These are phyloP conservation scores for Luscinia luscinia DNA, from an alignment of 2,797 vertebrate species.

Conservation along the genomic window DNA sequence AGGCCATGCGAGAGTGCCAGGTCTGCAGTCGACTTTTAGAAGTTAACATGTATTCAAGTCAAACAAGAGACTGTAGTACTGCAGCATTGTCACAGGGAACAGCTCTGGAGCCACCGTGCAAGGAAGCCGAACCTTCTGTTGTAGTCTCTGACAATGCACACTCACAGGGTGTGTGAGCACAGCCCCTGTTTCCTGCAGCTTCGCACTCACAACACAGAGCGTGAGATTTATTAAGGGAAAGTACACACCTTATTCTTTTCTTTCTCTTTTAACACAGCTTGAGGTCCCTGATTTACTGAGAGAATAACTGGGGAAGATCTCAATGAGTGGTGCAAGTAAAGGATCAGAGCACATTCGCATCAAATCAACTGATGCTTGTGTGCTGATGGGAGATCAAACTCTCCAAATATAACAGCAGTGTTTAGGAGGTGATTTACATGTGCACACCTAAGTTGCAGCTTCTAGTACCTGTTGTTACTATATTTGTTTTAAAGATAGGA, in stretches of 20 bases:
- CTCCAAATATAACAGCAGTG: not conserved
- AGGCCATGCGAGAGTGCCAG: not conserved
- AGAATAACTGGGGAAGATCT: not conserved
- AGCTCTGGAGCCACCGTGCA: not conserved
- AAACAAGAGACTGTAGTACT: not conserved
- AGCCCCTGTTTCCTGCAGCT: not conserved
- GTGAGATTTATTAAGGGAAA: not conserved
- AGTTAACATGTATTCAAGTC: not conserved
- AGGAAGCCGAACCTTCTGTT: not conserved
- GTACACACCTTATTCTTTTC: not conserved
- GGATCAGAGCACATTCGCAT: not conserved
- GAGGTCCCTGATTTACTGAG: not conserved
- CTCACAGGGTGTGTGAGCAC: not conserved
- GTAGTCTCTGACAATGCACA: fast-evolving
- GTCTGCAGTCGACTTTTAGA: not conserved
- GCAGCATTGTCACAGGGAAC: not conserved
- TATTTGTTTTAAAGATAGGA: not conserved
- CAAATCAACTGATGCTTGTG: not conserved
- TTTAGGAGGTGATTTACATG: not conserved
- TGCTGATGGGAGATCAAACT: not conserved
- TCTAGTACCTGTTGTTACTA: not conserved
- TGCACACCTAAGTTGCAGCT: not conserved
- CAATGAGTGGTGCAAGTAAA: not conserved
- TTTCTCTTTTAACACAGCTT: not conserved
- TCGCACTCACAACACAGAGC: not conserved